Evolutionary conservation across 2,113 vertebrate species (phyloP).

Genomic region (Forbesichthys agassizii): DNA sequence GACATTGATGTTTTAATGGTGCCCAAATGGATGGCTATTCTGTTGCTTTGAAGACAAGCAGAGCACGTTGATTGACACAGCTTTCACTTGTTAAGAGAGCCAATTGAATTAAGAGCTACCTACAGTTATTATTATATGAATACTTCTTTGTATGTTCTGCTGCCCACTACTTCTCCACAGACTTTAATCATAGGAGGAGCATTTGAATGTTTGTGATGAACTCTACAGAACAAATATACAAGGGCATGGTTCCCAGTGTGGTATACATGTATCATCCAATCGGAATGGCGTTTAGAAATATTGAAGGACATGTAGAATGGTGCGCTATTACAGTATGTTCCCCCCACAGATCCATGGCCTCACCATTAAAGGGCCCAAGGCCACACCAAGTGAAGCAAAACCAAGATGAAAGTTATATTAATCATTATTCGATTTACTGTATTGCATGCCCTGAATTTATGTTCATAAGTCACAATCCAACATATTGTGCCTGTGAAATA

Average conservation of each 20-base stretch:
- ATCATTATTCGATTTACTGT: slow-evolving; percentile 63
- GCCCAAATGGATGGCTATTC: slow-evolving; percentile 76
- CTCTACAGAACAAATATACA: slow-evolving; percentile 30
- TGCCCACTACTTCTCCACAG: slow-evolving; percentile 9
- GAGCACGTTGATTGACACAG: slow-evolving; percentile 66
- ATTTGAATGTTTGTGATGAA: slow-evolving; percentile 27
- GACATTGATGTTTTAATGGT: slow-evolving; percentile 90
- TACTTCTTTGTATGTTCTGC: slow-evolving; percentile 30
- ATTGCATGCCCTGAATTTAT: slow-evolving; percentile 54
- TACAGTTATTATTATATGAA: slow-evolving; percentile 59
- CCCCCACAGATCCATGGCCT: slow-evolving; percentile 37
- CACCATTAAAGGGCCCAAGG: slow-evolving; percentile 67
- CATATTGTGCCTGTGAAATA: slow-evolving; percentile 55
- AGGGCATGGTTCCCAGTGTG: slow-evolving; percentile 27
- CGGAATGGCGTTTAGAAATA: slow-evolving; percentile 51
- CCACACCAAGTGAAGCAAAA: slow-evolving; percentile 65
- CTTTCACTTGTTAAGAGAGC: slow-evolving; percentile 58
- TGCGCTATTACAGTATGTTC: slow-evolving; percentile 46
- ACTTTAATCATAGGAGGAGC: slow-evolving; percentile 26
- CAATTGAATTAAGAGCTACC: slow-evolving; percentile 61
- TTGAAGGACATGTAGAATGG: slow-evolving; percentile 69
- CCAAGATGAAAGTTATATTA: slow-evolving; percentile 65
- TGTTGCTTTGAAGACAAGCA: slow-evolving; percentile 78
- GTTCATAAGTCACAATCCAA: slow-evolving; percentile 54
- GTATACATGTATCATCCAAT: slow-evolving; percentile 16